Evolutionary conservation across 2,113 vertebrate species (phyloP).

Genomic region (Vulpes vulpes): DNA sequence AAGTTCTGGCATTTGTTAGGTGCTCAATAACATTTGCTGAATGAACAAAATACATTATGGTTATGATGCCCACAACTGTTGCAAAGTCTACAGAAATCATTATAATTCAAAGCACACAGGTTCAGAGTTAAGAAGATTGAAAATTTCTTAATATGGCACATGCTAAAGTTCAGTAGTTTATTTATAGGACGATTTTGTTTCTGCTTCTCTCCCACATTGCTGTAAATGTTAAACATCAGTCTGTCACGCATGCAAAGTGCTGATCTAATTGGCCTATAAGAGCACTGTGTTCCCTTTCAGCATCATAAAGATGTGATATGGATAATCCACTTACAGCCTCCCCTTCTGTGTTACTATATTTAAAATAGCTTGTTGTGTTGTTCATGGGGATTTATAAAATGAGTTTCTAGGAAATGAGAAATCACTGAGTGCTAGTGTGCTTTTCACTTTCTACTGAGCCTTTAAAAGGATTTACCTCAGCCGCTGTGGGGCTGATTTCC

Average conservation of each 20-base stretch:
- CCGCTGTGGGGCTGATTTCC: neutral
- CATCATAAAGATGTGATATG: conserved; percentile 62
- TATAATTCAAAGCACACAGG: conserved; percentile 57
- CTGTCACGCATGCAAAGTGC: conserved; percentile 51
- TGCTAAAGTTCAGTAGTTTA: conserved; percentile 73
- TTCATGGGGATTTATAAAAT: conserved; percentile 60
- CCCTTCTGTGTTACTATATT: conserved; percentile 70
- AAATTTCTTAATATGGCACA: conserved; percentile 51
- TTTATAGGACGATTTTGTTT: conserved; percentile 70
- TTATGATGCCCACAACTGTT: neutral
- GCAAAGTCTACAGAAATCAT: conserved; percentile 43
- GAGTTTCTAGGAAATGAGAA: conserved; percentile 38
- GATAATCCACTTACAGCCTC: conserved; percentile 59
- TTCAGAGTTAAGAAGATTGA: conserved; percentile 67
- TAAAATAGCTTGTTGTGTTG: conserved; percentile 68
- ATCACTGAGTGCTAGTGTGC: neutral
- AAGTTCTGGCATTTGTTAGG: neutral
- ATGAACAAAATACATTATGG: neutral
- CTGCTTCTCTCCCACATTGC: conserved; percentile 52
- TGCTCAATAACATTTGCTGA: neutral
- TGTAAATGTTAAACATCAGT: conserved; percentile 75
- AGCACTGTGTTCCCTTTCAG: conserved; percentile 57
- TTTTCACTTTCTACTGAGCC: neutral
- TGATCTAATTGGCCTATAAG: conserved; percentile 71
- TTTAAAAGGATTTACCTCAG: conserved; percentile 33